Evolutionary conservation across 2,888 invertebrate genomes (phyloP).

Genomic region (Drosophila eohydei): DNA sequence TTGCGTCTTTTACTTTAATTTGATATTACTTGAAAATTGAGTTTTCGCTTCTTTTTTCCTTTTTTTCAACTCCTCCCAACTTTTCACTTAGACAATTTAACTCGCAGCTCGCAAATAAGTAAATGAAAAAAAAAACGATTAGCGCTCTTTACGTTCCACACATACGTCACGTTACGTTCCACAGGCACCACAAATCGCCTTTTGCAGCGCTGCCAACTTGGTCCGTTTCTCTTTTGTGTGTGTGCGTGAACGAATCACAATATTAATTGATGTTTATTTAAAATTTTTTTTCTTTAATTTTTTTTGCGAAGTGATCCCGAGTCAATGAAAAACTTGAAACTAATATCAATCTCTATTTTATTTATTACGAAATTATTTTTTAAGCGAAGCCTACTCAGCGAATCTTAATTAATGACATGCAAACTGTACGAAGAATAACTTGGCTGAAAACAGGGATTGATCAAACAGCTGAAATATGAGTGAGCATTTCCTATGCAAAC

Average conservation of each 20-base stretch:
- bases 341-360: not conserved
- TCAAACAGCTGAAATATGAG: not conserved
- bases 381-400: slow-evolving; percentile 4
- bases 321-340: not conserved
- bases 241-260: slow-evolving; percentile 3
- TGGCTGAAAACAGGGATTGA: not conserved
- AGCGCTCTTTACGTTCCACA: slow-evolving; percentile 11
- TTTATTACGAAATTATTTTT: not conserved
- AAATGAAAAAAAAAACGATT: not conserved
- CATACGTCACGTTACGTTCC: slow-evolving; percentile 3
- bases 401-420: not conserved
- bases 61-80: not conserved
- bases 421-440: not conserved
- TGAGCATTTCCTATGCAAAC: not conserved
- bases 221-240: not conserved
- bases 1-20: not conserved
- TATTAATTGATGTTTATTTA: not conserved
- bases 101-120: not conserved
- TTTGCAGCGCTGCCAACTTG: slow-evolving; percentile 28
- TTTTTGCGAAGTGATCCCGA: not conserved
- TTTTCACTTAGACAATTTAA: not conserved
- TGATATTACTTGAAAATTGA: not conserved
- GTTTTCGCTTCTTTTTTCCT: not conserved
- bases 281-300: not conserved
- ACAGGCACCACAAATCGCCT: slow-evolving; percentile 23